phyloP scores from a whole-genome alignment of 1,140 invertebrate genomes.

The Scylla paramamosain region DNA sequence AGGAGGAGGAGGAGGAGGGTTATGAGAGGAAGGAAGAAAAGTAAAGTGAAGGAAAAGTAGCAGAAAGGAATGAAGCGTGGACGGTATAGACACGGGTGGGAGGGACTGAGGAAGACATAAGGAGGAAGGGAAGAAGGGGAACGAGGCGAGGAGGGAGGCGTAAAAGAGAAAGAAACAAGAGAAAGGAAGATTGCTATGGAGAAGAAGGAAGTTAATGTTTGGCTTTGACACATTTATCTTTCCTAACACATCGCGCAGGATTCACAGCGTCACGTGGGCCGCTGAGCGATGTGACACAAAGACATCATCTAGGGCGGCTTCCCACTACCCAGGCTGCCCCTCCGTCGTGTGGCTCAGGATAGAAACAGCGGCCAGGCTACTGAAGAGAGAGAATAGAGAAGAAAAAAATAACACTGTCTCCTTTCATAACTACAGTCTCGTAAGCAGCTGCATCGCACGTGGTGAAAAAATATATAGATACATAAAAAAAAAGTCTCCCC shows the following conservation, averaged over 20 bases:
- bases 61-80: slow-evolving; percentile 24
- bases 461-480: not conserved
- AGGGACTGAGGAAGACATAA: not conserved
- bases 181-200: slow-evolving; percentile 28
- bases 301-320: not conserved
- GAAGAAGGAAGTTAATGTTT: slow-evolving; percentile 5
- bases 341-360: not conserved
- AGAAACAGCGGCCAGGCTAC: not conserved
- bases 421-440: not conserved
- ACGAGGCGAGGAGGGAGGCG: not conserved
- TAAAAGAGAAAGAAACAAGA: slow-evolving; percentile 28
- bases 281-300: not conserved
- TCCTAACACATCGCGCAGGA: not conserved
- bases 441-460: not conserved
- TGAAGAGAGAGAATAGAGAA: not conserved
- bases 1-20: not conserved
- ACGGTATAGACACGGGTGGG: not conserved
- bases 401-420: not conserved
- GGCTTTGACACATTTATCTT: slow-evolving; percentile 14
- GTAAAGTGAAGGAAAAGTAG: not conserved
- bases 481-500: not conserved
- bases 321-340: not conserved
- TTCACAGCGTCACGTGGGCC: not conserved
- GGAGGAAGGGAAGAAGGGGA: not conserved
- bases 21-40: not conserved